Percentiles rank a stretch among this genome's conserved stretches.
Evolutionary conservation across 2,888 invertebrate genomes (phyloP).

Genomic region (Calameuta filiformis): DNA sequence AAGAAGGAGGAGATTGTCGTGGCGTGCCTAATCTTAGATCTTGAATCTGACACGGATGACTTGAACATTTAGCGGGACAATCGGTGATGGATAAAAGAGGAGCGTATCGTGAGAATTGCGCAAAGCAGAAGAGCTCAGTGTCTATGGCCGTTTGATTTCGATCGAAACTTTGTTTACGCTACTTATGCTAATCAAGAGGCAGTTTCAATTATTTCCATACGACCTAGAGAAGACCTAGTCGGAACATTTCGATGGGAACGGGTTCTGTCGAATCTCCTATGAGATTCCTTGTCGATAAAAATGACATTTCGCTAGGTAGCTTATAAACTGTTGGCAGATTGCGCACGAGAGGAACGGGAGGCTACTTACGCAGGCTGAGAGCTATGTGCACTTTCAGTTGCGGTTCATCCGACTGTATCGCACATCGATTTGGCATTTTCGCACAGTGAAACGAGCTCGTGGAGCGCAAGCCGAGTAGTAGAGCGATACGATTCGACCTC

Average conservation of each 20-base stretch:
- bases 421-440: neutral
- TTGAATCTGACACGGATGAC: neutral
- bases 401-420: neutral
- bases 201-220: conserved; percentile 17
- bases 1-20: neutral
- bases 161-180: conserved; percentile 34
- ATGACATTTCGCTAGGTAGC: neutral
- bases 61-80: neutral
- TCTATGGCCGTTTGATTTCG: neutral
- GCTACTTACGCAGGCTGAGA: neutral
- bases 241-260: conserved; percentile 3
- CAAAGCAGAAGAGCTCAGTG: neutral
- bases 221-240: conserved; percentile 37
- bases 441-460: neutral
- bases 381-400: neutral
- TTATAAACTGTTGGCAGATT: neutral
- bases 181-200: conserved; percentile 42
- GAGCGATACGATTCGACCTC: neutral
- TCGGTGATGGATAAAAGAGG: neutral
- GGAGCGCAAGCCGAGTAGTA: neutral
- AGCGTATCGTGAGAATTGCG: neutral
- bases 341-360: neutral
- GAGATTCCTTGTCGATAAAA: conserved; percentile 5
- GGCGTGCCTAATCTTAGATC: neutral
- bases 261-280: conserved; percentile 14